Percentiles rank a stretch among this genome's conserved stretches.
Conservation (phyloP, 2,888 invertebrate species). For the Dynastes maya region DNA sequence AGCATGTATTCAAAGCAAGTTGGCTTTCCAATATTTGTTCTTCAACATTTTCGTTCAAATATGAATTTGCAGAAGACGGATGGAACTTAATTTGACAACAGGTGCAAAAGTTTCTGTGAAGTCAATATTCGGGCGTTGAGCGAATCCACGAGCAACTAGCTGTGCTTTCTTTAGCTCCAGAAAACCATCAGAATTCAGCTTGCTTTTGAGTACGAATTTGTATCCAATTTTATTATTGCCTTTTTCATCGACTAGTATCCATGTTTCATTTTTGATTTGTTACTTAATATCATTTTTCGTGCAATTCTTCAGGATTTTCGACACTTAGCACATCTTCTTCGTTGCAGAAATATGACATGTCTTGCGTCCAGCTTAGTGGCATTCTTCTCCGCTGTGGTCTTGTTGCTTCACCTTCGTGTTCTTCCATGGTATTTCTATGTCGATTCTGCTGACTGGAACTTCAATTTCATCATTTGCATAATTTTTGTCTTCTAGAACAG, state of each 20-base stretch:
- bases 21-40: background rate
- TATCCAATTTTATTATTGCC: background rate
- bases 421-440: background rate
- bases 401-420: no score
- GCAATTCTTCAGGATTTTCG: background rate
- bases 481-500: background rate
- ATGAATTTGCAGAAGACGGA: background rate
- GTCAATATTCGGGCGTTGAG: slow-evolving; percentile 16
- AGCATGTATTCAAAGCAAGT: background rate
- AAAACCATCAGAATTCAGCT: background rate
- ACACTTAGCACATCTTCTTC: no score
- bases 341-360: background rate
- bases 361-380: background rate
- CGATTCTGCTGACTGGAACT: background rate
- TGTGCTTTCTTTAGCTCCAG: background rate
- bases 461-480: background rate
- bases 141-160: slow-evolving; percentile 28
- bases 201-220: slow-evolving; percentile 9
- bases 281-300: background rate
- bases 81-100: slow-evolving; percentile 12
- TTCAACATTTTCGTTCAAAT: no score
- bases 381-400: no score
- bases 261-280: slow-evolving; percentile 16
- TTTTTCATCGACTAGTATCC: slow-evolving; percentile 14
- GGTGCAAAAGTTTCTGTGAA: slow-evolving; percentile 4